Percentiles rank a stretch among this genome's conserved stretches.
phyloP scores from a whole-genome alignment of 2,888 invertebrate genomes.

The Latheticus oryzae region DNA sequence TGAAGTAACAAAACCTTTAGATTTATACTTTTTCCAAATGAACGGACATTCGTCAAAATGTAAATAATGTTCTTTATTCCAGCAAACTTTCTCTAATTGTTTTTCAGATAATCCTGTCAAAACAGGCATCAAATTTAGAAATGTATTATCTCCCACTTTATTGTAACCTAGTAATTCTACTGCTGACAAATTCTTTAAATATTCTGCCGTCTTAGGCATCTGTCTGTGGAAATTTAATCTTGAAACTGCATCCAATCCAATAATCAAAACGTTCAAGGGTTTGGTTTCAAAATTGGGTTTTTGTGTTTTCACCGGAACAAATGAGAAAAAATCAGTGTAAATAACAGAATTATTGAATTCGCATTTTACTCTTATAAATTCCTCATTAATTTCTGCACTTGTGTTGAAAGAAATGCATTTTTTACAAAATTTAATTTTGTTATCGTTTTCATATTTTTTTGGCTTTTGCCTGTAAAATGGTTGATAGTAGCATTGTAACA shows the following conservation, averaged over 20 bases:
- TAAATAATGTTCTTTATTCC: constrained; percentile 62
- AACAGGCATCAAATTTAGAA: constrained; percentile 87
- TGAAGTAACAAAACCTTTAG: constrained; percentile 79
- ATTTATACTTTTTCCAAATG: constrained; percentile 84
- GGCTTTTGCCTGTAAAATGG: constrained; percentile 70
- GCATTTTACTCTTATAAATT: constrained; percentile 79
- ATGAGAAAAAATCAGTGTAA: constrained; percentile 78
- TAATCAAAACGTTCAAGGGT: constrained; percentile 77
- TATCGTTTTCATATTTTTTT: constrained; percentile 66
- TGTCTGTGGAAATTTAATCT: constrained; percentile 86
- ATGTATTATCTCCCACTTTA: constrained; percentile 95
- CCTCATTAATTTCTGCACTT: constrained; percentile 67
- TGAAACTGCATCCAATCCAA: constrained; percentile 89
- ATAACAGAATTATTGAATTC: constrained; percentile 66
- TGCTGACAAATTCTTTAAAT: constrained; percentile 69
- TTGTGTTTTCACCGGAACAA: constrained; percentile 69
- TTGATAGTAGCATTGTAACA: constrained; percentile 73
- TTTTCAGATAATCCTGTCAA: constrained; percentile 77
- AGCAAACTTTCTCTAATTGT: constrained; percentile 75
- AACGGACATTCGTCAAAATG: constrained; percentile 85
- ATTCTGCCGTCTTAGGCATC: constrained; percentile 78
- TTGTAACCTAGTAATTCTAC: constrained; percentile 89
- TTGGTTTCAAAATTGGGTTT: constrained; percentile 22
- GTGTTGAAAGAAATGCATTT: constrained; percentile 68
- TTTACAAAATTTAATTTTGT: constrained; percentile 66